Evolutionary conservation across 2,797 vertebrate genomes (phyloP), one percentile per base, ranked within the genome.

Genomic region (Dendrocincla fuliginosa): DNA sequence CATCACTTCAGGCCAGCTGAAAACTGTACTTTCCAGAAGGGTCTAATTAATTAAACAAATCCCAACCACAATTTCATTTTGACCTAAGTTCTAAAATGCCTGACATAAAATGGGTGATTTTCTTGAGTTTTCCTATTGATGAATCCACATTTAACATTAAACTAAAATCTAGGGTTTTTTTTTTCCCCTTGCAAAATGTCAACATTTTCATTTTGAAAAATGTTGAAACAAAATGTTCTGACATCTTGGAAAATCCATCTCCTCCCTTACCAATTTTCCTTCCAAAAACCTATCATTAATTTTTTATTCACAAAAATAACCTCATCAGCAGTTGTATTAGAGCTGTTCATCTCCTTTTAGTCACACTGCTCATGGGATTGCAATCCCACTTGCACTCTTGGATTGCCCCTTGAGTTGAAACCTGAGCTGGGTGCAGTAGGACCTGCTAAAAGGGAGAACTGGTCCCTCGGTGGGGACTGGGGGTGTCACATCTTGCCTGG

Each of bases 211-310:
- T 82, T 94, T 89, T 92, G 89, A 94, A 90, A 95, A 95, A 94
- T 59, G 74, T 76, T 94, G 87, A 90, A 96, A 94, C 92, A 87
- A 90, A 94, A 89, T 90, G 89, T 96, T 96, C 92, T 95, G 92
- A 92, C 96, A 93, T 85, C 91, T 92, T 87, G 37, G 91, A 90
- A 93, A 92, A 89, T 59, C 81, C 44, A 41, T 82, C 89, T 94
- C 75, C 37, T 94, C 90, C 65, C 44, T 27, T 94, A 82, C 35
- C 33, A 60, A 89, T 87, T 90, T 84, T 20, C 63, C 63, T 90
- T 90, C 91, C 81, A 69, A 90, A 94, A 92, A 22, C 67, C 77
- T 67, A 79, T 95, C 59, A 87, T 94, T 95, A 93, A 60, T 82
- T 67, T 79, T 50, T 44, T 79, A 50, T 61, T 94, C 81, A 65